Evolutionary conservation across 1,140 invertebrate genomes (phyloP), one percentile per base, ranked within the genome.

Genomic region (Nebria ingens): DNA sequence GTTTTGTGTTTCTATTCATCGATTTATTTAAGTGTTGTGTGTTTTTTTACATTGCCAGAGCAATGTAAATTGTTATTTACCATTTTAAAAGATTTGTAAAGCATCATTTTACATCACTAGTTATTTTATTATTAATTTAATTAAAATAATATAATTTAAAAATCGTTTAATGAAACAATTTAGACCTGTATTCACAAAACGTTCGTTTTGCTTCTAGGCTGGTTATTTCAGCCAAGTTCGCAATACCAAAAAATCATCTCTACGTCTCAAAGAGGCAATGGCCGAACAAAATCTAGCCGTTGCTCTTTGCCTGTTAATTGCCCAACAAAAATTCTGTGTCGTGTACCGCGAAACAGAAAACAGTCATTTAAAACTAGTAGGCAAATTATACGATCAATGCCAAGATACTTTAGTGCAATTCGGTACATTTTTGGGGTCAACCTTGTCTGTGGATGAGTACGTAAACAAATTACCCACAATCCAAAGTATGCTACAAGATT

Each of bases 351-450:
- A 94, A 70, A 88, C 87, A 0, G 83, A 89, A 25, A 82, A 88
- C 59, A 87, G 88, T 52, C 95, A 98, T 72, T 73, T 98, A 2
- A 99, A 99, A 77, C 78, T 93, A 17, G 89, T 93, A 53, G 90
- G 90, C 9, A 83, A 86, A 61, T 66, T 87, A 19, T 85, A 85
- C 1, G 85, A 87, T 70, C 85, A 97, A 77, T 99, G 96, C 71
- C 97, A 99, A 72, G 97, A 99, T 72, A 96, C 96, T 0, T 74
- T 99, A 34, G 91, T 98, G 1, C 97, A 99, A 71, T 97, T 97
- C 71, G 95, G 94, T 20, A 94, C 90, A 15, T 99, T 99, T 73
- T 76, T 99, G 53, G 90, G 90, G 0, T 89, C 89, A 19, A 91
- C 89, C 20, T 83, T 97, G 68, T 93, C 89, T 11, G 87, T 93